Evolutionary conservation across 2,888 invertebrate species (phyloP).

Genomic region (Teleogryllus oceanicus): DNA sequence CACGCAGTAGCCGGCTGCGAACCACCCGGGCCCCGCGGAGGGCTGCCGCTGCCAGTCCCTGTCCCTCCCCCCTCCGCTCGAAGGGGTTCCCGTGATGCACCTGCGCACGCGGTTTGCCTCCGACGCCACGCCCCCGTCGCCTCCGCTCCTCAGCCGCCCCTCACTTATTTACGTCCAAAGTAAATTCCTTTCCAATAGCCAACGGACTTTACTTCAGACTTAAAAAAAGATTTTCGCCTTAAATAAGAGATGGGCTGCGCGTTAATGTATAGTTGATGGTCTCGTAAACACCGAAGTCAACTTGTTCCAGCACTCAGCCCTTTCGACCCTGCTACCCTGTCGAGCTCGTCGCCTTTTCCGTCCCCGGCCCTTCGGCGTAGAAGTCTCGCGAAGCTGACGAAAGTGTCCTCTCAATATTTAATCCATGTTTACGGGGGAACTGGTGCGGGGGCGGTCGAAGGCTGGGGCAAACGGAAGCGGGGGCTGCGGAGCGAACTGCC

Average conservation of each 20-base stretch:
- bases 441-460: background rate
- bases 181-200: conserved; percentile 18
- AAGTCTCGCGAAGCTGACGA: conserved; percentile 3
- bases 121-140: too few relatives aligned
- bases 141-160: background rate
- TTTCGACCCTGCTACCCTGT: background rate
- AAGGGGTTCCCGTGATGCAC: too few relatives aligned
- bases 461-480: background rate
- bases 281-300: conserved; percentile 1
- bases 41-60: too few relatives aligned
- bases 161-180: background rate
- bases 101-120: too few relatives aligned
- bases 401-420: conserved; percentile 18
- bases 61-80: too few relatives aligned
- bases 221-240: conserved; percentile 9
- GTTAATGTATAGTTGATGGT: conserved; percentile 18
- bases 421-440: background rate
- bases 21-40: too few relatives aligned
- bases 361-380: background rate
- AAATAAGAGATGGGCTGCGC: background rate
- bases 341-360: background rate
- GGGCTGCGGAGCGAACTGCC: too few relatives aligned
- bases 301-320: background rate
- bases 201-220: background rate
- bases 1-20: too few relatives aligned